Evolutionary conservation across 2,797 vertebrate species (phyloP).

Genomic region (Antennarius maculatus): DNA sequence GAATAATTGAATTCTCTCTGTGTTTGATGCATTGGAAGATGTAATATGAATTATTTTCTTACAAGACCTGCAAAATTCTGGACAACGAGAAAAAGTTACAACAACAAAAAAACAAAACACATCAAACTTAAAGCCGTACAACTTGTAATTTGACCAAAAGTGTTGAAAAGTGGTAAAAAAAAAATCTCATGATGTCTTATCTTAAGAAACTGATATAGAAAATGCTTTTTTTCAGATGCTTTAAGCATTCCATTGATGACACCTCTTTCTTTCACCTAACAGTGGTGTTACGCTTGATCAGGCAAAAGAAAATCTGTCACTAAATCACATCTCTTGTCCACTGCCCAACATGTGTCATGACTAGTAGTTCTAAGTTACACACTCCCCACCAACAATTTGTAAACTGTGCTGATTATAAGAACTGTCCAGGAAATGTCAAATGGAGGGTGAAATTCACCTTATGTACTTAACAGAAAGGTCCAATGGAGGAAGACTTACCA

Average conservation of each 20-base stretch:
- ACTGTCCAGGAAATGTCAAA: constrained; percentile 51
- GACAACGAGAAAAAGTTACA: not conserved
- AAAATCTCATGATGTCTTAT: not conserved
- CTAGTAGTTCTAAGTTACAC: constrained; percentile 46
- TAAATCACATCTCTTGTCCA: constrained; percentile 66
- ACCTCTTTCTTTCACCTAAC: constrained; percentile 24
- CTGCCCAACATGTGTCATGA: constrained; percentile 62
- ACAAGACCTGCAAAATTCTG: not conserved
- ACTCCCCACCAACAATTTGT: constrained; percentile 53
- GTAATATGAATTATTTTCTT: not conserved
- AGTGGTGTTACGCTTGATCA: constrained; percentile 32
- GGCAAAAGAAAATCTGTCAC: constrained; percentile 57
- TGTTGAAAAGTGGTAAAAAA: constrained; percentile 6
- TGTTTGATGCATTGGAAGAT: not conserved
- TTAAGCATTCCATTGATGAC: constrained; percentile 44
- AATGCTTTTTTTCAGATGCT: constrained; percentile 24
- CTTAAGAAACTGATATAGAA: not conserved
- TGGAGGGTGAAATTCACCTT: constrained; percentile 70
- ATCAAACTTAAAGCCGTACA: not conserved
- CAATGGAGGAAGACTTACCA: constrained; percentile 42
- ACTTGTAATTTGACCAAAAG: constrained; percentile 11
- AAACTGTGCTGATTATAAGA: constrained; percentile 59
- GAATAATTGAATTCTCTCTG: constrained; percentile 8
- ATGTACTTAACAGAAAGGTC: constrained; percentile 53
- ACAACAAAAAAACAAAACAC: not conserved